Evolutionary conservation across 2,888 invertebrate genomes (phyloP), one percentile per base, ranked within the genome.

Genomic region (Callinectes sapidus): DNA sequence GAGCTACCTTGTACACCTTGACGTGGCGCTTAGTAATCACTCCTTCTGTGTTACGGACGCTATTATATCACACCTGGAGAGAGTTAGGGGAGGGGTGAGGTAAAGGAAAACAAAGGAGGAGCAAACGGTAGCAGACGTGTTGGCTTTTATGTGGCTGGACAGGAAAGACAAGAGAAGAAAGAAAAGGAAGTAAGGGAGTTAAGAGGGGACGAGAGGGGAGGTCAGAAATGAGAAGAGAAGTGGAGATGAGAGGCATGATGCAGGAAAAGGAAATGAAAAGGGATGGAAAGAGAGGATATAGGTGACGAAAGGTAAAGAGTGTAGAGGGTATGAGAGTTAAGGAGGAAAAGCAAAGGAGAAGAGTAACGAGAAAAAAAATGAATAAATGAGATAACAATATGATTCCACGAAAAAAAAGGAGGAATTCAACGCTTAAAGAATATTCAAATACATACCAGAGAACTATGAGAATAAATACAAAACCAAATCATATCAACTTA

Each of bases 21-120:
- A 71, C 71, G 28, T 28, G 23, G 71, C 28, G 71, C 71, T 28
- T 28, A 23, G 71, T 71, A 71, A 71, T 71, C n/a, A 28, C 28
- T n/a, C 71, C 71, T 71, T 28, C 71, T 71, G 71, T 71, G 71
- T 71, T 71, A 71, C 71, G 71, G 71, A 71, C 71, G 71, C 61
- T 23, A 61, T 61, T 61, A 61, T 61, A 23, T 61, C 16, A 23
- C 23, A 61, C 61, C 61, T 61, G 71, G n/a, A 71, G 71, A 28
- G 28, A 6, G 61, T 61, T 61, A 61, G 61, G 61, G 61, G 61
- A 71, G 71, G n/a, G 71, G 28, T 1, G 28, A 23, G 71, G 10
- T 71, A 28, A 10, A 28, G 28, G 71, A 23, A 61, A 2, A 23
- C 16, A 23, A 18, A 61, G 61, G 61, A 23, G 23, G 61, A 23